Base-by-base conservation (phyloP, 2,888 invertebrate genomes). In the Schizotus pectinicornis region DNA sequence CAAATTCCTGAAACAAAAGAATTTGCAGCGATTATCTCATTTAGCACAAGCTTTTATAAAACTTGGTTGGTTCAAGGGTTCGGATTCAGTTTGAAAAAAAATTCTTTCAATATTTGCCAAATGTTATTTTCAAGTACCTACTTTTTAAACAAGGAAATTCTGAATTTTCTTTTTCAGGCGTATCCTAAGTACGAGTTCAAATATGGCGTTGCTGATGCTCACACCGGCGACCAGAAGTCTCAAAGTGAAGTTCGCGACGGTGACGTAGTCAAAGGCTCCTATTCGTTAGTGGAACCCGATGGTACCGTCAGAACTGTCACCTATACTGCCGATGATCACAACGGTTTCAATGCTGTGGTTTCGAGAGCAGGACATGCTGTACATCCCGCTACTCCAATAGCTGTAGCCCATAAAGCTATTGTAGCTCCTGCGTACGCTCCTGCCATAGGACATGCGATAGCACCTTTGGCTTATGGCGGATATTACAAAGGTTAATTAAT, bases 121-220 rank as follows among this genome's bases (percentile, higher is more conserved):
- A n/a, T n/a, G n/a, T n/a, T n/a, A n/a, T n/a, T n/a, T n/a, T n/a
- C n/a, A n/a, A n/a, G n/a, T n/a, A n/a, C n/a, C n/a, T n/a, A n/a
- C 3, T 5, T 2, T 22, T 22, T 5, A 22, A 22, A 2, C n/a
- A n/a, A n/a, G n/a, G 5, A 22, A 22, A 22, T 22, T 22, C 22
- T 22, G 22, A 39, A 57, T n/a, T 38, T 49, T 33, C 46, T 80
- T 70, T 70, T 67, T 39, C 51, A 77, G 77, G 75, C 82, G 0
- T 84, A 85, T 67, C 85, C 85, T 14, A 84, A 84, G 77, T 85
- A 85, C 69, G 82, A 84, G 70, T 85, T 83, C 69, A 83, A 84
- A 69, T 85, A 85, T 62, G 82, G 84, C 31, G 85, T 85, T 47
- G 82, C 84, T 3, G 85, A 85, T 56, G 81, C 81, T 53, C 82